Base-by-base conservation (phyloP, 1,140 invertebrate genomes). In the Pogonomyrmex californicus region DNA sequence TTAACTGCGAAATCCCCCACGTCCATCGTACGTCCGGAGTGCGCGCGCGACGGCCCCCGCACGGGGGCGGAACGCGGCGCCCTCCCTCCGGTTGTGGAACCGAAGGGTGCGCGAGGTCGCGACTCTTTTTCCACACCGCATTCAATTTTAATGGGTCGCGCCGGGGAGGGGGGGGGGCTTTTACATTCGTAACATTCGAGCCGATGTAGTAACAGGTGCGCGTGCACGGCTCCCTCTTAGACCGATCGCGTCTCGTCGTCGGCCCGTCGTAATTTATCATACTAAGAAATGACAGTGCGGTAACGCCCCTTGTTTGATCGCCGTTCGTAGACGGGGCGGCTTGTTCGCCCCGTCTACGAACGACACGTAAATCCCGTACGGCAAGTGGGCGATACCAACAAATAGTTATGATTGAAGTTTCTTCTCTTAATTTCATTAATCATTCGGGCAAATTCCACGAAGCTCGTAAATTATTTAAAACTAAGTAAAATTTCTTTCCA, bases 121-220 rank as follows among this genome's bases (percentile, higher is more conserved):
- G 71, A 88, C 51, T 23, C 41, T 81, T 54, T 44, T 87, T 82
- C 71, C 65, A 65, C n/a, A 23, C 30, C n/a, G 36, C 5, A 41
- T 73, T 78, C 66, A 66, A 73, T 89, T 85, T 88, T 66, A 70
- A 82, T 62, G 38, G 33, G 41, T 12, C 41, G n/a, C 17, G 12
- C n/a, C 60, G 14, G 6, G 77, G 62, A 3, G 4, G 44, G 47
- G 2, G 47, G 2, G 54, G 33, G 12, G 47, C 54, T 10, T 83
- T 75, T 75, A 49, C 79, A 73, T 82, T 73, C 54, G 23, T 82
- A 73, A 73, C 66, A 60, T 62, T 38, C 66, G 33, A 58, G 44
- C 47, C 41, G 51, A 62, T 60, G 44, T 60, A 10, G 86, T 81
- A 85, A 87, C 87, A 88, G 86, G 86, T 87, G 87, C 76, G 66